These are phyloP conservation scores for Pachyrhynchus sulphureomaculatus DNA, from an alignment of 1,140 invertebrate genomes.

Conservation along the genomic window DNA sequence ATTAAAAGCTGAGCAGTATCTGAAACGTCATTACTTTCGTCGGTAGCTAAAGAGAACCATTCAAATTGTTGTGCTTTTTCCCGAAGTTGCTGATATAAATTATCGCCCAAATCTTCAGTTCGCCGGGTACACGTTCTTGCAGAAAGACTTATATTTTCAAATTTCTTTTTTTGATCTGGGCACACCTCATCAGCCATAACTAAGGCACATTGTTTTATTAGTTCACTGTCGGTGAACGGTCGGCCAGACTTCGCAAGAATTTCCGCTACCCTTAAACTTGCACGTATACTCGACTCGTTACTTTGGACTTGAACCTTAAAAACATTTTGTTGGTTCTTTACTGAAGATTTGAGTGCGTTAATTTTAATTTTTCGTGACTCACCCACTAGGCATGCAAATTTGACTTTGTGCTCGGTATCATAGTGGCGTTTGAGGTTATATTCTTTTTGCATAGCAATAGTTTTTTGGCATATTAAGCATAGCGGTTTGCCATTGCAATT, in stretches of 20 bases:
- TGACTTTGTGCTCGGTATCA: constrained; percentile 12
- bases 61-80: constrained; percentile 23
- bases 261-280: constrained; percentile 31
- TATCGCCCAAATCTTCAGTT: constrained; percentile 9
- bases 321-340: constrained; percentile 7
- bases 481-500: constrained; percentile 5
- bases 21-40: constrained; percentile 25
- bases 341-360: constrained; percentile 5
- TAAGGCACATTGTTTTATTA: constrained; percentile 33
- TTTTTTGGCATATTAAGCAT: constrained; percentile 33
- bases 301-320: constrained; percentile 8
- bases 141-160: constrained; percentile 22
- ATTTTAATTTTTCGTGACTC: constrained; percentile 8
- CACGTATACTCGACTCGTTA: constrained; percentile 24
- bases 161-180: constrained; percentile 20
- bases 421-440: constrained; percentile 28
- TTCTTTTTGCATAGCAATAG: constrained; percentile 31
- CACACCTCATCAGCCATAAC: constrained; percentile 21
- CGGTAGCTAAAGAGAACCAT: constrained; percentile 22
- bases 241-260: constrained; percentile 31
- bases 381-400: background rate
- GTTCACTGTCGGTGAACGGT: constrained; percentile 29
- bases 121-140: constrained; percentile 16
- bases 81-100: constrained; percentile 20
- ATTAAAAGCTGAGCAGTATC: constrained; percentile 14